Base-by-base conservation (phyloP, 2,888 invertebrate species). In the Dicycla oo region DNA sequence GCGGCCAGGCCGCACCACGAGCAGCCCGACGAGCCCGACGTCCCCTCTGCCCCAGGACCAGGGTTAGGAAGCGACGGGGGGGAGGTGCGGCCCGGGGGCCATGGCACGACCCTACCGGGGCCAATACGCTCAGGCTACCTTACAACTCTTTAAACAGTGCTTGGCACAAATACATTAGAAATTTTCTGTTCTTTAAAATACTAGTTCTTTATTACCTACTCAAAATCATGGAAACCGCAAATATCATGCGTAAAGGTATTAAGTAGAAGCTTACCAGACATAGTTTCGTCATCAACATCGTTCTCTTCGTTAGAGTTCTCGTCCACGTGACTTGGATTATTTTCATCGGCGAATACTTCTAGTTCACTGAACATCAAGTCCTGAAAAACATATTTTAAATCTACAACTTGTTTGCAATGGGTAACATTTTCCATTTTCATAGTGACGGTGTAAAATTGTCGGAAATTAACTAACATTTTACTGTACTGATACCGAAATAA, bases 221-320 rank as follows among this genome's bases (percentile, higher is more conserved):
- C 30, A 47, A 62, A 43, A 78, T 10, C 4, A 54, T 47, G 20
- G 20, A 30, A 38, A 43, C 3, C 23, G 6, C 51, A 47, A 60
- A 64, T 49, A 61, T 54, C 6, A 40, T 49, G 13, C 2, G 0
- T 18, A 38, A 20, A 56, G 5, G 13, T 56, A 23, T 8, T 23
- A 47, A 73, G 1, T 40, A 58, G n/a, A 43, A 43, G 2, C 3
- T 69, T 96, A 97, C 98, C 98, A 82, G 98, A 97, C 97, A 98
- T 98, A 5, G 98, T 98, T 93, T 98, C 98, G 83, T 98, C 97
- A 89, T 98, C 98, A 0, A 98, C 97, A 88, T 98, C 98, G 89
- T 98, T 98, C 91, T 98, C 98, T 89, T 98, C 98, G 86, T 97
- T 97, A 6, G 97, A 97, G 91, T 97, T 97, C 56, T 97, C 97